Percentiles rank a stretch among this genome's conserved stretches.
Evolutionary conservation across 2,888 invertebrate genomes (phyloP).

Genomic region (Craniophora ligustri): DNA sequence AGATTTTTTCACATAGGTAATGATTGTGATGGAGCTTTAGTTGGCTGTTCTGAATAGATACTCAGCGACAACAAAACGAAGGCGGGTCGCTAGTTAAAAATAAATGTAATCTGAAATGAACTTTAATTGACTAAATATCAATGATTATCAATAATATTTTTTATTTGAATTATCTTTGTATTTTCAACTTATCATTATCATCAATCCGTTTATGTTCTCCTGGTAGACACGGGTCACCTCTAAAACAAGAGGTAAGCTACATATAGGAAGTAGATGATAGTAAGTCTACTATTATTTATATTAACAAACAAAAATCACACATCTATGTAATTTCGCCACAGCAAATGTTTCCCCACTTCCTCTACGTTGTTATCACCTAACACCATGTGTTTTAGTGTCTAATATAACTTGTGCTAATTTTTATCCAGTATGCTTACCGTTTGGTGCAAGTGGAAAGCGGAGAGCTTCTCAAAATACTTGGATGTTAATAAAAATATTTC

Average conservation of each 20-base stretch:
- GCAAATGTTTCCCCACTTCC: slow-evolving; percentile 13
- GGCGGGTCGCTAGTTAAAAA: too few relatives aligned
- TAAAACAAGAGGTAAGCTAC: neutral
- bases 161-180: too few relatives aligned
- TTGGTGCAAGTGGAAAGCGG: slow-evolving; percentile 22
- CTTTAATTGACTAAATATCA: too few relatives aligned
- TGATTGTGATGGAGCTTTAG: too few relatives aligned
- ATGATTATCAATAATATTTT: too few relatives aligned
- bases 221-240: too few relatives aligned
- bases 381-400: slow-evolving; percentile 29
- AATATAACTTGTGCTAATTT: slow-evolving; percentile 29
- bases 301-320: neutral
- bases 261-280: too few relatives aligned
- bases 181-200: too few relatives aligned
- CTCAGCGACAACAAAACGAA: too few relatives aligned
- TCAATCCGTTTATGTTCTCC: too few relatives aligned
- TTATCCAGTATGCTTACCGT: slow-evolving; percentile 11
- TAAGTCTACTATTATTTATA: neutral
- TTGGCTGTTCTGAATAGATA: too few relatives aligned
- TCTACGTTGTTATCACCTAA: slow-evolving; percentile 33
- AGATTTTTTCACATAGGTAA: neutral
- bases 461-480: slow-evolving; percentile 2
- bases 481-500: neutral
- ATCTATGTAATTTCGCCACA: slow-evolving; percentile 34
- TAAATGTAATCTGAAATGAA: too few relatives aligned